Evolutionary conservation across 2,888 invertebrate species (phyloP).

Genomic region (Acrocyrtus sp.): DNA sequence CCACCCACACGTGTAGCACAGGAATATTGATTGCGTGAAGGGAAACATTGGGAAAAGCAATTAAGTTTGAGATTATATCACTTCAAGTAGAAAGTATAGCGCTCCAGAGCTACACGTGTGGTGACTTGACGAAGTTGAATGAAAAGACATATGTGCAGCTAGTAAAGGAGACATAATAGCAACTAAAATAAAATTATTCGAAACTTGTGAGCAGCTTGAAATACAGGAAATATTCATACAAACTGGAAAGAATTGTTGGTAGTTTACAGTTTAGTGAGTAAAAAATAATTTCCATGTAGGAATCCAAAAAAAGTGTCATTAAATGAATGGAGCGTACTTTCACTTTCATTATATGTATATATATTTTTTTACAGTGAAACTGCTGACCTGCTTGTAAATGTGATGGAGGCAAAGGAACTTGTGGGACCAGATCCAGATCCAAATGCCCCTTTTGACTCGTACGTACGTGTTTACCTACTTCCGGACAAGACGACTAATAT

Average conservation of each 20-base stretch:
- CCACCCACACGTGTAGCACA: neutral
- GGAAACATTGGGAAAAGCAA: neutral
- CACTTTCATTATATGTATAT: neutral
- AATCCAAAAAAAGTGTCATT: neutral
- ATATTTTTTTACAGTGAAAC: slow-evolving; percentile 67
- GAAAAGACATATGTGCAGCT: too few relatives aligned
- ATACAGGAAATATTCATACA: too few relatives aligned
- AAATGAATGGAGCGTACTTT: too few relatives aligned
- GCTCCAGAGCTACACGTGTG: too few relatives aligned
- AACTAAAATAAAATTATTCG: too few relatives aligned
- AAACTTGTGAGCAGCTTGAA: too few relatives aligned
- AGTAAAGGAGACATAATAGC: too few relatives aligned
- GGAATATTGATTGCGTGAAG: neutral
- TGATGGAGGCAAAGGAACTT: slow-evolving; percentile 81
- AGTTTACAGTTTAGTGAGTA: slow-evolving; percentile 24
- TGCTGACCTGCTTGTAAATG: slow-evolving; percentile 74
- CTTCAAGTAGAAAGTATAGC: neutral
- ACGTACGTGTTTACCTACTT: slow-evolving; percentile 78
- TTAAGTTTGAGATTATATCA: neutral
- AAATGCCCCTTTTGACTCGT: slow-evolving; percentile 75
- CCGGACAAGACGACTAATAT: slow-evolving; percentile 77
- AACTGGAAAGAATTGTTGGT: neutral
- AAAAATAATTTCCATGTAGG: neutral
- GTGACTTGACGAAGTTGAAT: too few relatives aligned
- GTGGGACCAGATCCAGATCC: slow-evolving; percentile 72